A percentile compares a stretch with the other conserved stretches of the same genome.
Conservation (phyloP, 2,888 invertebrate species). For the Cantharis nigra region DNA sequence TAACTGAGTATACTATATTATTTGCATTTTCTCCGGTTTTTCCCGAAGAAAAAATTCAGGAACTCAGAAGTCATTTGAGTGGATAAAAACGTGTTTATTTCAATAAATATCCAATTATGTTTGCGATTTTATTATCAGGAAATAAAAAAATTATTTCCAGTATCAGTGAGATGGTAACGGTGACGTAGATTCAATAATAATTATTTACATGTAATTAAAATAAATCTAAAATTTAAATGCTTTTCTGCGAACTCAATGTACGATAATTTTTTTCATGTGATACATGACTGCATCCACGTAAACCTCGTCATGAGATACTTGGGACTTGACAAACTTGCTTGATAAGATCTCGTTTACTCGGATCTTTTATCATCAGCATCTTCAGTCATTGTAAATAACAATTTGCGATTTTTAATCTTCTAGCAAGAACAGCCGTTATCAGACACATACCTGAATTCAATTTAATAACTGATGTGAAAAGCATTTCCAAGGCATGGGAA, state of each 20-base stretch:
- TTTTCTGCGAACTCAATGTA: slow-evolving; percentile 2
- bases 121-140: too few species aligned
- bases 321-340: neutral
- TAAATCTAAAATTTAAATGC: neutral
- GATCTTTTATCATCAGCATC: too few species aligned
- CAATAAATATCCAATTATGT: too few species aligned
- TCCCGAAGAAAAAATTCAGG: neutral
- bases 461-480: neutral
- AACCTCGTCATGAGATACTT: slow-evolving; percentile 16
- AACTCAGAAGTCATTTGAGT: neutral
- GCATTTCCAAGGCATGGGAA: too few species aligned
- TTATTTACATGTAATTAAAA: neutral
- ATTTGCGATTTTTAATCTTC: neutral
- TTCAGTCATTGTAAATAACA: neutral
- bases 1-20: too few species aligned
- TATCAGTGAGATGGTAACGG: neutral
- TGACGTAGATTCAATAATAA: neutral
- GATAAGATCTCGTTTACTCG: neutral
- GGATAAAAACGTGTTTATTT: too few species aligned
- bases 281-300: slow-evolving; percentile 27
- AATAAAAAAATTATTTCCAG: too few species aligned
- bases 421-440: neutral
- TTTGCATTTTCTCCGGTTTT: too few species aligned
- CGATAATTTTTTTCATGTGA: slow-evolving; percentile 1
- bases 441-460: too few species aligned